These are phyloP conservation scores for Drosophila auraria DNA, from an alignment of 1,140 invertebrate species.

Conservation along the genomic window DNA sequence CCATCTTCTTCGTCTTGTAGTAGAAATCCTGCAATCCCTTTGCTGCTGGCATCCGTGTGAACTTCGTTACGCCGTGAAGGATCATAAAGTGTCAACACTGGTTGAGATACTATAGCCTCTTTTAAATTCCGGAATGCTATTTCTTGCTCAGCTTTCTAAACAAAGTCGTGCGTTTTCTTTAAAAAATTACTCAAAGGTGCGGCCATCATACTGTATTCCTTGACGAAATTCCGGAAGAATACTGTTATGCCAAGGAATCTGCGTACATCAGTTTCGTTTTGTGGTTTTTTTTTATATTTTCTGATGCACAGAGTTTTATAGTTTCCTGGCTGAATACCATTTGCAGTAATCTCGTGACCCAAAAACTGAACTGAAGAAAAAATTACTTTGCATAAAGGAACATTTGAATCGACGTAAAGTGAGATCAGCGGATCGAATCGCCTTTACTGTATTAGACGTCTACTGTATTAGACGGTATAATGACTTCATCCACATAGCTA, in stretches of 20 bases:
- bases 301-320: not conserved
- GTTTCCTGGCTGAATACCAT: not conserved
- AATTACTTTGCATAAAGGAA: too few species aligned
- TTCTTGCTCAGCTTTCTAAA: not conserved
- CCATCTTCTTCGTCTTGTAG: not conserved
- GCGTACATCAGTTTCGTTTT: not conserved
- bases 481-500: not conserved
- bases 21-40: not conserved
- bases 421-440: not conserved
- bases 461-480: too few species aligned
- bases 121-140: not conserved
- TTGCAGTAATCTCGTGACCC: not conserved
- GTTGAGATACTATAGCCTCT: not conserved
- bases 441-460: too few species aligned
- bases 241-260: not conserved
- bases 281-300: not conserved
- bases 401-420: not conserved
- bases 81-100: not conserved
- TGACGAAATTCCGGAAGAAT: not conserved
- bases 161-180: not conserved
- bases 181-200: not conserved
- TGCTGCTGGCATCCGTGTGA: conserved; percentile 1
- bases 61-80: not conserved
- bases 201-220: not conserved
- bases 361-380: not conserved